Percentiles rank a stretch among this genome's conserved stretches.
Evolutionary conservation across 2,113 vertebrate genomes (phyloP).

Genomic region (Cryptotis parvus): DNA sequence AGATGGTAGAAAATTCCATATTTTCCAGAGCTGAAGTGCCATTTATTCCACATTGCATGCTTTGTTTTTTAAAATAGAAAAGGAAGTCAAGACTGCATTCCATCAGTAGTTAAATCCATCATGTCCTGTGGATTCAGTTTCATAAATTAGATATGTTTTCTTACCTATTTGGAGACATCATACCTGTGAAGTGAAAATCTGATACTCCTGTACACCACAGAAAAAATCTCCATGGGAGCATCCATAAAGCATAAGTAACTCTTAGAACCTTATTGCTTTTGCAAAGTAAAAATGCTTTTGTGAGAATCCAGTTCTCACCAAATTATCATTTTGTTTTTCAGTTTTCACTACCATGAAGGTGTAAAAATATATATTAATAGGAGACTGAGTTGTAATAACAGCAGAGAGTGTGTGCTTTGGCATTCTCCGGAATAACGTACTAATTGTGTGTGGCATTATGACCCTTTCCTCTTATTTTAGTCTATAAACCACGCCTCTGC

Average conservation of each 20-base stretch:
- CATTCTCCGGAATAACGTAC: background rate
- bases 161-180: constrained; percentile 15
- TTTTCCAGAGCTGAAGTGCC: background rate
- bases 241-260: constrained; percentile 39
- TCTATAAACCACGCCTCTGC: constrained; percentile 28
- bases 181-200: background rate
- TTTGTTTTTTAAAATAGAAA: background rate
- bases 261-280: constrained; percentile 15
- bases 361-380: constrained; percentile 33
- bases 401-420: constrained; percentile 8
- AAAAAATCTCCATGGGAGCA: constrained; percentile 13
- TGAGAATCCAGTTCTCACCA: constrained; percentile 39
- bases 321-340: background rate
- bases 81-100: background rate
- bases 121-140: constrained; percentile 9
- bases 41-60: background rate
- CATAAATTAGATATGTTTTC: constrained; percentile 40
- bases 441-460: background rate
- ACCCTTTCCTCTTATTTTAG: constrained; percentile 10
- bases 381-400: background rate
- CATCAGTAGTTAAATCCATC: background rate
- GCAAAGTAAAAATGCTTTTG: constrained; percentile 45
- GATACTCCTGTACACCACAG: background rate
- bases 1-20: background rate
- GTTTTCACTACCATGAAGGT: background rate